Evolutionary conservation across 2,888 invertebrate species (phyloP), one percentile per base, ranked within the genome.

Genomic region (Drosophila fungiperda): DNA sequence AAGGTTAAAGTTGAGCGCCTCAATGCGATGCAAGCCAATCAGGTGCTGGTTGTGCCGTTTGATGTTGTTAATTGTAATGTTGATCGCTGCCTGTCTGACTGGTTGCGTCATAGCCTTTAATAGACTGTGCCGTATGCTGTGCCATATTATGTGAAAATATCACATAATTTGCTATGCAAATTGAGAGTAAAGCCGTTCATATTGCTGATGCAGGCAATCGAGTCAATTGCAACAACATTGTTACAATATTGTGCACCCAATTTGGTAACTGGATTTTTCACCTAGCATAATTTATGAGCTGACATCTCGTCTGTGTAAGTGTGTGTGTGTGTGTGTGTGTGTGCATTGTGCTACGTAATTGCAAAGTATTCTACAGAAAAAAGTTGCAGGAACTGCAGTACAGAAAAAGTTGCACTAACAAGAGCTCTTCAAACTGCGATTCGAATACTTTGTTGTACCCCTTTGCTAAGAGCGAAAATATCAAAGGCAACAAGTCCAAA

Each of bases 141-240:
- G 52, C 33, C 33, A 49, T 29, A 64, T 17, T 73, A 73, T 90
- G 76, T 81, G 72, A 73, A 89, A 82, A 89, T 89, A 82, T 90
- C 87, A 80, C 90, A 91, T 88, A 82, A 89, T 90, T 88, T 91
- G 78, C 83, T 89, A 91, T 89, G 91, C 90, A 91, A 89, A 89
- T 90, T 75, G 74, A 82, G 89, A 82, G 87, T 76, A 66, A 78
- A 80, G 83, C 91, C 83, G 79, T 90, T 89, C 91, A 90, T 91
- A 45, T 89, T 76, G 62, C 90, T 69, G 64, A 65, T 67, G 63
- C 72, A 75, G 42, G 45, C 53, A 45, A 52, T 49, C 50, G 57
- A 53, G 59, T 50, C 64, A 82, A 79, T 77, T 71, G 78, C 61
- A 29, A 38, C 74, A 68, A 73, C 67, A 65, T 54, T 78, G 81